These are phyloP conservation scores for Argynnis bischoffii DNA, from an alignment of 2,888 invertebrate genomes.

Conservation along the genomic window DNA sequence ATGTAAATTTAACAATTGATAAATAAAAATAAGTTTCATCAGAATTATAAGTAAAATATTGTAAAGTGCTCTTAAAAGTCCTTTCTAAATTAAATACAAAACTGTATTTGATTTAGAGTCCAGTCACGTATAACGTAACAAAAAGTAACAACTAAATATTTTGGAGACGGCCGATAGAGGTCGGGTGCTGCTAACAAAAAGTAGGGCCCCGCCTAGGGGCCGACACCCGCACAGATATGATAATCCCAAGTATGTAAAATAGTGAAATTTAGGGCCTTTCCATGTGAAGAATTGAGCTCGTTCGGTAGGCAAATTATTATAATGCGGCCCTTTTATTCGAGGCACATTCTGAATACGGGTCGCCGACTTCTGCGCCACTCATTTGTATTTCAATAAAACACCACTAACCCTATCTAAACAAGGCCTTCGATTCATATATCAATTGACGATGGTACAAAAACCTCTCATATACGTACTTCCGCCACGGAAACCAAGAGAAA, in stretches of 20 bases:
- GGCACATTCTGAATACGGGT: constrained; percentile 70
- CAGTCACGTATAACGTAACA: constrained; percentile 76
- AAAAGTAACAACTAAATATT: constrained; percentile 82
- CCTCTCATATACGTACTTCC: constrained; percentile 9
- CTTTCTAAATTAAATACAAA: constrained; percentile 49
- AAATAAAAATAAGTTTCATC: background rate
- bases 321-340: constrained; percentile 81
- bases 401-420: constrained; percentile 79
- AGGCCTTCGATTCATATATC: constrained; percentile 62
- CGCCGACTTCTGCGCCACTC: constrained; percentile 67
- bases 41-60: background rate
- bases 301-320: constrained; percentile 79
- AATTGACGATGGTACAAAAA: constrained; percentile 51
- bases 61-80: background rate
- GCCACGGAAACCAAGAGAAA: background rate
- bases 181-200: constrained; percentile 78
- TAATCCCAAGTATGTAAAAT: constrained; percentile 82
- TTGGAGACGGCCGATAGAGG: constrained; percentile 77
- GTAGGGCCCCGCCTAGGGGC: constrained; percentile 60
- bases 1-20: too few species aligned
- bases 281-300: constrained; percentile 81
- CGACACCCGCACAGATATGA: constrained; percentile 78
- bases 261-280: constrained; percentile 81
- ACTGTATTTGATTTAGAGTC: constrained; percentile 69
- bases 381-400: constrained; percentile 81